These are phyloP conservation scores for Drosophila azteca DNA, from an alignment of 1,140 invertebrate species.

Conservation along the genomic window DNA sequence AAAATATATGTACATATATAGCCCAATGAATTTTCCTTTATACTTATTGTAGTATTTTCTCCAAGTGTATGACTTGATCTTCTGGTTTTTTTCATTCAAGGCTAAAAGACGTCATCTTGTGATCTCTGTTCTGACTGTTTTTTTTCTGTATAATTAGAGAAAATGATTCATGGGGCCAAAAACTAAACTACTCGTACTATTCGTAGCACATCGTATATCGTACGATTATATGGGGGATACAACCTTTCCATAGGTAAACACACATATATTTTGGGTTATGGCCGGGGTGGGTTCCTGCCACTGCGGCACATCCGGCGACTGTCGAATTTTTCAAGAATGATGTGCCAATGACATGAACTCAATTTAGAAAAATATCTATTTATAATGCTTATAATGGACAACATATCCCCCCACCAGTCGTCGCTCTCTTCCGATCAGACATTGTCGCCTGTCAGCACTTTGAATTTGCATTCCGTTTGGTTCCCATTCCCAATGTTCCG, in stretches of 20 bases:
- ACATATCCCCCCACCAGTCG: conserved; percentile 2
- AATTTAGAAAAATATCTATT: conserved; percentile 48
- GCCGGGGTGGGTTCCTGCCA: conserved; percentile 4
- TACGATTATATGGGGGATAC: not conserved
- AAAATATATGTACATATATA: no score
- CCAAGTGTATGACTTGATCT: conserved; percentile 30
- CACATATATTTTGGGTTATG: not conserved
- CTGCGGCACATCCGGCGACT: conserved; percentile 30
- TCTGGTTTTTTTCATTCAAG: conserved; percentile 41
- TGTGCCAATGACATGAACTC: conserved; percentile 60
- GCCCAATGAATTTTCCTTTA: not conserved
- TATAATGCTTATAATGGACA: conserved; percentile 28
- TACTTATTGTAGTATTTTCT: conserved; percentile 11
- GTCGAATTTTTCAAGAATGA: conserved; percentile 40
- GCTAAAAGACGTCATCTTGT: conserved; percentile 59
- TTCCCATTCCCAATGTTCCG: conserved; percentile 21
- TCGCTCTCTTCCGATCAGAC: conserved; percentile 18
- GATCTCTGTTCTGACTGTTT: conserved; percentile 19
- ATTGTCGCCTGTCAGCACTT: conserved; percentile 68
- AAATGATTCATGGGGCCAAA: conserved; percentile 53
- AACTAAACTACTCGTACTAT: conserved; percentile 18
- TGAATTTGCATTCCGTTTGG: conserved; percentile 43
- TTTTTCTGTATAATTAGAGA: conserved; percentile 39
- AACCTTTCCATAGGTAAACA: conserved; percentile 23
- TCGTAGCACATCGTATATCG: conserved; percentile 3